Evolutionary conservation across 1,140 invertebrate genomes (phyloP), one percentile per base, ranked within the genome.

Genomic region (Lepidurus packardi): DNA sequence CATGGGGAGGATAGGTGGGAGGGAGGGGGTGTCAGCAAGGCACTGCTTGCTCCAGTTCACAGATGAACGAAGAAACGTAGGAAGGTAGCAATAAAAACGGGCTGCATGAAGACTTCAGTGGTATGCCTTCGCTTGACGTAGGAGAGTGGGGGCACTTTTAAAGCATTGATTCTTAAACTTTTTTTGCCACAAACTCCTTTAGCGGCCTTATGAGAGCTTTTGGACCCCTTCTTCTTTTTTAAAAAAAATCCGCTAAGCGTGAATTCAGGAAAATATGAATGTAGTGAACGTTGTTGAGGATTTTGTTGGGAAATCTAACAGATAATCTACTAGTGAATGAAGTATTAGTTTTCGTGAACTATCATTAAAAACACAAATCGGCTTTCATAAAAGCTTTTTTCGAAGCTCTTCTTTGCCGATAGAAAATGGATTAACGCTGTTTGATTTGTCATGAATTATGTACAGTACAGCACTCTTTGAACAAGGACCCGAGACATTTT

Each of bases 401-500:
- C 34, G 16, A 47, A 47, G 45, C 45, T 47, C 45, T 47, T 47
- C 45, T 47, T 47, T 47, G 45, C 45, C 45, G 45, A 47, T 47
- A 47, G 45, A 47, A 47, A 47, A 47, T 11, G 16, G 10, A 47
- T 47, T 47, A 47, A 47, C 4, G 45, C 45, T 47, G 9, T 47
- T 47, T 47, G 45, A 47, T 47, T 4, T 47, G 16, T 47, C 45
- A 47, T 16, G 45, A 47, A 47, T 47, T 47, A 47, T 47, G 45
- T 34, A 34, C 25, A 25, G 1, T 47, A 47, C 45, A 47, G 45
- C 45, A 47, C 45, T 47, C 45, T 47, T 47, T 47, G 45, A 47
- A 47, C 45, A 47, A 47, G 45, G 45, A 47, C 45, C 45, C 45
- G 45, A 47, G 45, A 47, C 45, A 47, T 47, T 47, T 47, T 47